Percentiles rank a stretch among this genome's conserved stretches.
phyloP scores from a whole-genome alignment of 2,888 invertebrate genomes.

The Thereva nobilitata region DNA sequence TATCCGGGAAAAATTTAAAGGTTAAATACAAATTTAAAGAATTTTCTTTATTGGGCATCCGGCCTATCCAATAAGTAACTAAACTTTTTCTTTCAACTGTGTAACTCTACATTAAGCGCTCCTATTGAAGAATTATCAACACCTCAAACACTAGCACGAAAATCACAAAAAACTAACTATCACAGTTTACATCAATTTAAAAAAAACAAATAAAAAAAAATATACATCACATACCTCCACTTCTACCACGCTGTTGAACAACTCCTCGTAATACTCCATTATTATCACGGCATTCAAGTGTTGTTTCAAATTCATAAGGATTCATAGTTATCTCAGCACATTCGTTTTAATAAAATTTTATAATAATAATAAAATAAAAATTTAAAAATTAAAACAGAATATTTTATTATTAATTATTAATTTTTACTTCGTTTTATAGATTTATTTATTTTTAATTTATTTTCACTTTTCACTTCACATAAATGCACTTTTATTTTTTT shows the following conservation, averaged over 20 bases:
- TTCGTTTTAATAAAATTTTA: conserved; percentile 16
- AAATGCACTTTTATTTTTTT: too few species aligned
- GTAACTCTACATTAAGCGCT: too few species aligned
- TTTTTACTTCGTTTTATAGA: conserved; percentile 1
- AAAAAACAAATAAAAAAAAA: not conserved
- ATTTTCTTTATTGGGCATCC: too few species aligned
- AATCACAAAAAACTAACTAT: not conserved
- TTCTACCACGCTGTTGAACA: conserved; percentile 41
- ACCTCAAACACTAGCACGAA: too few species aligned
- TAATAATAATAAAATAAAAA: conserved; percentile 9
- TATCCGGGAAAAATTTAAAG: too few species aligned
- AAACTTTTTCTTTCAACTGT: too few species aligned
- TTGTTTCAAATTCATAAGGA: conserved; percentile 59
- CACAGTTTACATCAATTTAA: not conserved
- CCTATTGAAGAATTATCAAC: too few species aligned
- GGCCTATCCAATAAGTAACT: too few species aligned
- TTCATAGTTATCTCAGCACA: conserved; percentile 49
- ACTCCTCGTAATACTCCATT: conserved; percentile 49
- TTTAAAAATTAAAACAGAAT: conserved; percentile 6
- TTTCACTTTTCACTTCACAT: too few species aligned
- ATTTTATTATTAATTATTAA: conserved; percentile 11
- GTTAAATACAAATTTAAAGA: too few species aligned
- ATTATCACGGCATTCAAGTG: conserved; percentile 58
- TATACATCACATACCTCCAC: conserved; percentile 34
- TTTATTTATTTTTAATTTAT: too few species aligned